Evolutionary conservation across 2,888 invertebrate genomes (phyloP).

Genomic region (Heliconius aoede): DNA sequence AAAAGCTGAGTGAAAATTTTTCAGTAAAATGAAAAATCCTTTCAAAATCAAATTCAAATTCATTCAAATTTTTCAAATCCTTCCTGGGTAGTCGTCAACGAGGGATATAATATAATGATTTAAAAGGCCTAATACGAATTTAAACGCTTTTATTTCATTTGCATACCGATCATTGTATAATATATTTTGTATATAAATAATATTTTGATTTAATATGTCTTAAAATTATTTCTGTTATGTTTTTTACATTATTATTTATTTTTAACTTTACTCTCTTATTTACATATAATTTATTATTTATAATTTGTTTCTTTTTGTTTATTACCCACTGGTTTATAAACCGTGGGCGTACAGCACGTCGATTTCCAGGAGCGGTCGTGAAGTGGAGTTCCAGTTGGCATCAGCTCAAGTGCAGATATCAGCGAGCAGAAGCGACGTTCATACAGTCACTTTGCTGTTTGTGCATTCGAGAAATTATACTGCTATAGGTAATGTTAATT

Average conservation of each 20-base stretch:
- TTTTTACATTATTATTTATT: no score
- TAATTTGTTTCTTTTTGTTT: slow-evolving; percentile 46
- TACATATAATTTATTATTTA: slow-evolving; percentile 16
- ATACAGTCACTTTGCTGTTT: slow-evolving; percentile 68
- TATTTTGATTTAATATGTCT: background rate
- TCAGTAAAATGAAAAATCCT: no score
- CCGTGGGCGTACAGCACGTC: slow-evolving; percentile 55
- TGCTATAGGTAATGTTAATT: slow-evolving; percentile 64
- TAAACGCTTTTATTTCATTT: background rate
- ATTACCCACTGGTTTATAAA: no score
- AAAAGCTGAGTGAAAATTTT: no score
- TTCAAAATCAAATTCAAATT: no score
- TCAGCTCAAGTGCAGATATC: slow-evolving; percentile 81
- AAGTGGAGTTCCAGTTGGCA: slow-evolving; percentile 86
- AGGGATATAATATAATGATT: background rate
- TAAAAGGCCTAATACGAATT: background rate
- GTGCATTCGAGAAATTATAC: slow-evolving; percentile 73
- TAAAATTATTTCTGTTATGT: no score
- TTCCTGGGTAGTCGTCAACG: no score
- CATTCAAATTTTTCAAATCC: no score
- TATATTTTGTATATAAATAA: background rate
- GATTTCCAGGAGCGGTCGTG: slow-evolving; percentile 85
- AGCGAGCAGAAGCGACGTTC: slow-evolving; percentile 66
- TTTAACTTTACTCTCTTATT: background rate
- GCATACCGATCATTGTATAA: no score